Conservation (phyloP, 1,140 invertebrate genomes). For the Aphis gossypii region DNA sequence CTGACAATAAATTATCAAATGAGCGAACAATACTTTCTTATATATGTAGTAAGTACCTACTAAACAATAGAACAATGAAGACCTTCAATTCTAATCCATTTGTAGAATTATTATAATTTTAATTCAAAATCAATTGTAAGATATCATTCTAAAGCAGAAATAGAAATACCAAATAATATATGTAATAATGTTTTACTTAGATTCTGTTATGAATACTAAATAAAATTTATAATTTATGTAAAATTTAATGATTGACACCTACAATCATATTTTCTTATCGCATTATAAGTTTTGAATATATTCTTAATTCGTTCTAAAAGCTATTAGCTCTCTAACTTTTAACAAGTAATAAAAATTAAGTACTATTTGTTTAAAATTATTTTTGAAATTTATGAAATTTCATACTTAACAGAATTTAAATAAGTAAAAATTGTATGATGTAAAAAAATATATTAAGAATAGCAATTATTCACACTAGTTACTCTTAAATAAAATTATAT, state of each 20-base stretch:
- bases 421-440: background rate
- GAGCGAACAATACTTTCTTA: background rate
- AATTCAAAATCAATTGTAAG: background rate
- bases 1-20: background rate
- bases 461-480: too few species aligned
- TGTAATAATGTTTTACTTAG: background rate
- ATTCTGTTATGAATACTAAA: background rate
- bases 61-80: conserved; percentile 33
- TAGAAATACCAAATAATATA: background rate
- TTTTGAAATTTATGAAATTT: background rate
- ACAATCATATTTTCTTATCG: background rate
- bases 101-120: conserved; percentile 22
- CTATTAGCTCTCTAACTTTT: background rate
- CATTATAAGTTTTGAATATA: background rate
- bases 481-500: too few species aligned
- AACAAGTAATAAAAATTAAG: background rate
- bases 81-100: background rate
- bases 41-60: background rate
- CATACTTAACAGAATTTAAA: background rate
- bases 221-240: background rate
- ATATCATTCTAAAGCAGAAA: background rate
- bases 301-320: background rate
- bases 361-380: background rate
- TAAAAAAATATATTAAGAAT: too few species aligned
- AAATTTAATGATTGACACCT: background rate